These are phyloP conservation scores for Drosophila littoralis DNA, from an alignment of 1,140 invertebrate species.

Conservation along the genomic window DNA sequence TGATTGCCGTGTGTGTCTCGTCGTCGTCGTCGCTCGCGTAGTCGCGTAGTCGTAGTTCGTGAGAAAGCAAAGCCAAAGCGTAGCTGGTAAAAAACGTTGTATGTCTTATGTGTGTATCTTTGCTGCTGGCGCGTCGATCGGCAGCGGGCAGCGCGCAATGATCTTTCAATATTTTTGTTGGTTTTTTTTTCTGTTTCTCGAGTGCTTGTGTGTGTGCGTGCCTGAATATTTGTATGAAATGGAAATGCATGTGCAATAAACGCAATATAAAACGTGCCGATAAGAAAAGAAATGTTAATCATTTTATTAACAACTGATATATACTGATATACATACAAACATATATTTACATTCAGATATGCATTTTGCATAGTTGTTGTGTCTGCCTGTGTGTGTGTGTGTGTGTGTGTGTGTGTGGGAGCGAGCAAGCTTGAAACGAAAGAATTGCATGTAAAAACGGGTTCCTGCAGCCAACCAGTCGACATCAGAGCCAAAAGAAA, in stretches of 20 bases:
- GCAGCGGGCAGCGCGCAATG: constrained; percentile 34
- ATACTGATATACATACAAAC: background rate
- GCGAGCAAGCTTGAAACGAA: constrained; percentile 37
- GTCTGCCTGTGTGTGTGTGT: constrained; percentile 33
- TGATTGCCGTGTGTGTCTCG: constrained; percentile 30
- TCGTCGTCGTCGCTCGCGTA: constrained; percentile 15
- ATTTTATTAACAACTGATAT: constrained; percentile 14
- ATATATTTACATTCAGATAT: constrained; percentile 1
- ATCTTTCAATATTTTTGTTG: constrained; percentile 56
- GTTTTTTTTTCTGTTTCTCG: constrained; percentile 45
- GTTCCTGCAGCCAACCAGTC: constrained; percentile 73
- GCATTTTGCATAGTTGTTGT: constrained; percentile 13
- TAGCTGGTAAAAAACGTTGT: constrained; percentile 48
- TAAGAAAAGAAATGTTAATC: constrained; percentile 27
- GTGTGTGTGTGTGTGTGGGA: constrained; percentile 23
- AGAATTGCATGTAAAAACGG: constrained; percentile 76
- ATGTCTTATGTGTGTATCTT: constrained; percentile 13
- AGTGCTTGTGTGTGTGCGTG: constrained; percentile 23
- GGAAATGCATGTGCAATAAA: constrained; percentile 29
- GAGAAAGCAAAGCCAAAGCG: constrained; percentile 42
- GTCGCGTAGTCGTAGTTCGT: constrained; percentile 36
- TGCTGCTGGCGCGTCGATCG: constrained; percentile 36
- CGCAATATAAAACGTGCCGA: constrained; percentile 5
- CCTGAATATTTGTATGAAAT: constrained; percentile 18
- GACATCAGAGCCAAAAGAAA: constrained; percentile 54